These are phyloP conservation scores for Holotrichia oblita DNA, from an alignment of 1,140 invertebrate genomes.

Conservation along the genomic window DNA sequence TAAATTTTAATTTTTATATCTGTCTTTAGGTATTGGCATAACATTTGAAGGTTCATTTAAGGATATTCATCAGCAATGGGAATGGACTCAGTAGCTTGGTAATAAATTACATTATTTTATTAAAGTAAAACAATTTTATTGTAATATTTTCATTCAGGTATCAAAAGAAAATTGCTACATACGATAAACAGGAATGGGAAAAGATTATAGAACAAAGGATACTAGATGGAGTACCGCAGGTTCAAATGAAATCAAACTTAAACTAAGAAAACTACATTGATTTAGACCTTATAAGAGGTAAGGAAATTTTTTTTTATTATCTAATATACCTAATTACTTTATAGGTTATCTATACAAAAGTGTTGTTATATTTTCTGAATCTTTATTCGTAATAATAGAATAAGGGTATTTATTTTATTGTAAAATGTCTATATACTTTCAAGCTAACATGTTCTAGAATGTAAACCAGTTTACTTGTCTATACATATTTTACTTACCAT, in stretches of 20 bases:
- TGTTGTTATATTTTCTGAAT: not conserved
- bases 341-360: not conserved
- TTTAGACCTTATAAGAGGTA: conserved; percentile 89
- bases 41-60: too few relatives aligned
- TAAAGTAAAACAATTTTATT: not conserved
- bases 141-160: conserved; percentile 68
- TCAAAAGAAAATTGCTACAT: conserved; percentile 93
- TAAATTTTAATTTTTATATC: too few relatives aligned
- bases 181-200: conserved; percentile 97
- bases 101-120: not conserved
- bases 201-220: conserved; percentile 89
- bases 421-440: not conserved
- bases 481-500: too few relatives aligned
- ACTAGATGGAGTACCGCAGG: conserved; percentile 81
- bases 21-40: too few relatives aligned
- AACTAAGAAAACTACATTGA: conserved; percentile 94
- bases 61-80: not conserved
- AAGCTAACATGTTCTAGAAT: not conserved
- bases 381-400: too few relatives aligned
- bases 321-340: too few relatives aligned
- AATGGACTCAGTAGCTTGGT: conserved; percentile 18
- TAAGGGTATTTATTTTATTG: not conserved
- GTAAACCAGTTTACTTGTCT: not conserved
- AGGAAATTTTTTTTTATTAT: too few relatives aligned
- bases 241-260: conserved; percentile 83